Evolutionary conservation across 30 jellyfish, hydroid and myxozoan genomes (phyloP).

Genomic region (Turritopsis dohrnii): DNA sequence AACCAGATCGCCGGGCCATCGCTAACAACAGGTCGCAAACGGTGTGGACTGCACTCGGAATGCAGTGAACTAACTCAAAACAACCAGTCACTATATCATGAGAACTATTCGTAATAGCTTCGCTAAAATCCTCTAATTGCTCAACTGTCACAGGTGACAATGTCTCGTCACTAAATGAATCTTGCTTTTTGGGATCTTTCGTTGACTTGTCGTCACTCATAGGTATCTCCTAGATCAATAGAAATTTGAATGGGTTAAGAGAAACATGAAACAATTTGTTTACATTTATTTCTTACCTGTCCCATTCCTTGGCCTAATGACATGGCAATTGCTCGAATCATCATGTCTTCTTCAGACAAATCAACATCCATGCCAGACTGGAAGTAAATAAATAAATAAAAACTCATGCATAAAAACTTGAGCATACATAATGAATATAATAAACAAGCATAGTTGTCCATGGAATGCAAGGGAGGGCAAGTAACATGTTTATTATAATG

Average conservation of each 20-base stretch:
- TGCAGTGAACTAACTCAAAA: constrained; percentile 44
- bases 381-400: not conserved
- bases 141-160: constrained; percentile 11
- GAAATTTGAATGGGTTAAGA: not conserved
- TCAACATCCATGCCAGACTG: constrained; percentile 69
- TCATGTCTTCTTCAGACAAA: constrained; percentile 85
- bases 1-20: constrained; percentile 51
- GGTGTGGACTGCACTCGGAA: constrained; percentile 73
- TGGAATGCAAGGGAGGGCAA: not conserved
- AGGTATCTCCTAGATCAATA: not conserved
- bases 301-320: constrained; percentile 53
- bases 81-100: constrained; percentile 57
- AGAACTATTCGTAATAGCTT: constrained; percentile 44
- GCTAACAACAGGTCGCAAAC: constrained; percentile 57
- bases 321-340: constrained; percentile 85
- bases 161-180: constrained; percentile 14
- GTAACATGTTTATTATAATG: too few species aligned
- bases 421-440: not conserved
- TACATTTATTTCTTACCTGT: not conserved
- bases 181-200: not conserved
- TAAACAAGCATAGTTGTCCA: too few species aligned
- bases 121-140: constrained; percentile 23
- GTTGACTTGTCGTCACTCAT: constrained; percentile 17
- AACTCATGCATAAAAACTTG: constrained; percentile 3
- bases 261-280: too few species aligned